These are phyloP conservation scores for Microcebus murinus DNA, from an alignment of 2,113 vertebrate genomes.

Conservation along the genomic window DNA sequence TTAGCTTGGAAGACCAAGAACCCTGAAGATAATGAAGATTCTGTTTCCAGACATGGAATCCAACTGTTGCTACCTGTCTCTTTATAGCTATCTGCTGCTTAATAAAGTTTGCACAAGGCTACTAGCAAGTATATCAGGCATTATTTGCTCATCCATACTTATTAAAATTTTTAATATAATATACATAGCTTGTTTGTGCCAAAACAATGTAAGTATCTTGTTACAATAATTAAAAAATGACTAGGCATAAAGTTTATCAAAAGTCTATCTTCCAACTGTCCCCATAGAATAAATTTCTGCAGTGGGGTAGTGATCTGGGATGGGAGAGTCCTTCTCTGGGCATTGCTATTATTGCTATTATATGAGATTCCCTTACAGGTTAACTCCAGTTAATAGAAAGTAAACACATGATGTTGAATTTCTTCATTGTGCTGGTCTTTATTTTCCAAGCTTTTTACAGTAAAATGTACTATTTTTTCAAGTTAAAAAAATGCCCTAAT, in stretches of 20 bases:
- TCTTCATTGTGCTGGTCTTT: not conserved
- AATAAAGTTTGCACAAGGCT: not conserved
- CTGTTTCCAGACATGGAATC: not conserved
- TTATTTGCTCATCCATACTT: not conserved
- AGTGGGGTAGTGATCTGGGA: not conserved
- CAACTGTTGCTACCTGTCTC: not conserved
- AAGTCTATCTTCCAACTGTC: not conserved
- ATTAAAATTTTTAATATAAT: not conserved
- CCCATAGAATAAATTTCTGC: not conserved
- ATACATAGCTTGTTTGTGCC: not conserved
- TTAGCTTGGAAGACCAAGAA: not conserved
- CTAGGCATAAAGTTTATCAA: not conserved
- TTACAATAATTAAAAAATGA: not conserved
- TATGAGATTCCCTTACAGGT: not conserved
- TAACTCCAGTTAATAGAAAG: not conserved
- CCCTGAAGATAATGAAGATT: not conserved
- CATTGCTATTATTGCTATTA: not conserved
- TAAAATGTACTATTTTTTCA: not conserved
- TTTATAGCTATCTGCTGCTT: not conserved
- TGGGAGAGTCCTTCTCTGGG: not conserved
- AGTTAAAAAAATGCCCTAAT: not conserved
- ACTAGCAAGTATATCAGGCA: not conserved
- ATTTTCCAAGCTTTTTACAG: not conserved
- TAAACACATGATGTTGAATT: not conserved
- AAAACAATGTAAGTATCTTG: not conserved